Percentiles rank a stretch among this genome's conserved stretches.
Evolutionary conservation across 2,113 vertebrate genomes (phyloP).

Genomic region (Corythornis cristatus): DNA sequence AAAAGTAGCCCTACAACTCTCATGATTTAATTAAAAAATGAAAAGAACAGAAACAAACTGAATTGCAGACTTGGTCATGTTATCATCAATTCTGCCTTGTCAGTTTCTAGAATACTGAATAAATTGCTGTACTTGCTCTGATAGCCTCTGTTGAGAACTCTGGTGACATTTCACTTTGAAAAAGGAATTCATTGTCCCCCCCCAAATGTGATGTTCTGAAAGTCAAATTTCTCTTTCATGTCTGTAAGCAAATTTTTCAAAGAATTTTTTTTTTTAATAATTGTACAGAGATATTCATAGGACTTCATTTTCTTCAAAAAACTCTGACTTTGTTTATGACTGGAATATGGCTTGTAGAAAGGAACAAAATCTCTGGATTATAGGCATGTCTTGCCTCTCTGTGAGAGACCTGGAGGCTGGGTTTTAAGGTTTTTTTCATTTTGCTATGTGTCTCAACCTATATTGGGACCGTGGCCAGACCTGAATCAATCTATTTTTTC

Average conservation of each 20-base stretch:
- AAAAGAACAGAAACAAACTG: neutral
- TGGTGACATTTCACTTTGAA: slow-evolving; percentile 46
- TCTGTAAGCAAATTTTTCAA: slow-evolving; percentile 30
- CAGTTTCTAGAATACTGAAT: slow-evolving; percentile 39
- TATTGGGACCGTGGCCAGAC: neutral
- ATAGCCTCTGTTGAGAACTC: slow-evolving; percentile 36
- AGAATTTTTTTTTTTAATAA: neutral
- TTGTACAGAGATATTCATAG: neutral
- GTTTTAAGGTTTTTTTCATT: neutral
- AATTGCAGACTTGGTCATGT: neutral
- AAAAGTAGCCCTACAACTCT: neutral
- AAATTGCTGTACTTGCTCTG: slow-evolving; percentile 12
- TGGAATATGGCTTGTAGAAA: neutral
- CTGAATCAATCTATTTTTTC: neutral
- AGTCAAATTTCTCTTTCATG: slow-evolving; percentile 40
- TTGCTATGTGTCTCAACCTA: neutral
- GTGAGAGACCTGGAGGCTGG: neutral
- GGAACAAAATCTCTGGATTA: neutral
- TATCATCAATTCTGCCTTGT: neutral
- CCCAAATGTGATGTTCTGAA: neutral
- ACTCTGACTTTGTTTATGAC: neutral
- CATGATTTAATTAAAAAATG: slow-evolving; percentile 37
- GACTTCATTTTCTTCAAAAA: neutral
- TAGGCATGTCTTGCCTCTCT: neutral
- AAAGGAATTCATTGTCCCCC: slow-evolving; percentile 22